Evolutionary conservation across 2,113 vertebrate genomes (phyloP), one percentile per base, ranked within the genome.

Genomic region (Rattus norvegicus): DNA sequence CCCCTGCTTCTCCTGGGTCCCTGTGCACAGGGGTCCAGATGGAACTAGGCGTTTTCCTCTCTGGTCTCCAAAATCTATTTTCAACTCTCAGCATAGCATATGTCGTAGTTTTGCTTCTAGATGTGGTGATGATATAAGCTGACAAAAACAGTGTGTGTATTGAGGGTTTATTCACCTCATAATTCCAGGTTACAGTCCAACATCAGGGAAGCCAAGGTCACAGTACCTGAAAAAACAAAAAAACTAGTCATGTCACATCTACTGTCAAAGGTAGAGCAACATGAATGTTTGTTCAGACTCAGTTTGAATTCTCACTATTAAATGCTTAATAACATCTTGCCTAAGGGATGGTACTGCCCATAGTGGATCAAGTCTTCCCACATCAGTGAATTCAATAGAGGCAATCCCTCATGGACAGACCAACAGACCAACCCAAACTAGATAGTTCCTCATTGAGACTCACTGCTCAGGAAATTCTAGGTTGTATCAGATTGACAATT

Each of bases 91-190:
- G 43, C 30, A 24, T 17, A 47, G 16, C 17, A 4, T 69, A 36
- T 19, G 26, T 47, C 26, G 26, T n/a, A 59, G 56, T 47, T 47
- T 30, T 30, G 7, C 28, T 84, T 43, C 24, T 10, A 28, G n/a
- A 19, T 43, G 12, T 39, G 39, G 12, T 83, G 22, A 83, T 61
- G 61, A 28, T 39, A 83, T 16, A 83, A n/a, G 36, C 22, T 61
- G 56, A 83, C 22, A 2, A 61, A 83, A 83, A 39, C 13, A 26
- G 1, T 4, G 0, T 16, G 26, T 2, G 5, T 10, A 1, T 6
- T 5, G 20, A 14, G n/a, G 16, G 3, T 28, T 17, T 43, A 28
- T 63, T 63, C 59, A 84, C 24, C 24, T 19, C 16, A 65, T 1
- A 65, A 30, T 65, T 47, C 26, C 26, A 47, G 81, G 81, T 10